Evolutionary conservation across 2,888 invertebrate species (phyloP).

Genomic region (Tinea semifulvella): DNA sequence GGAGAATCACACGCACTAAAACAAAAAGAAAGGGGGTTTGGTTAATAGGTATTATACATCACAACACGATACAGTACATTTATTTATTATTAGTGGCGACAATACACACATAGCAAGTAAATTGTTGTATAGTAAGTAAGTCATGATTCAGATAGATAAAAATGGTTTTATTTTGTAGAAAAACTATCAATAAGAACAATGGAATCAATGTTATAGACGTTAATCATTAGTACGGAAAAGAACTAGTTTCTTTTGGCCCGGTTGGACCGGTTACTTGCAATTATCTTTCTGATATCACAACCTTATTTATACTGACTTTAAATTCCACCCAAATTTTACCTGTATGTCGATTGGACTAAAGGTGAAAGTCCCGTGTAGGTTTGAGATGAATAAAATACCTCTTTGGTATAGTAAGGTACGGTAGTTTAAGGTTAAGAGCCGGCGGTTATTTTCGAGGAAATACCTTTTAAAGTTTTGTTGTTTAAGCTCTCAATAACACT

Average conservation of each 20-base stretch:
- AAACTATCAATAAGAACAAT: too few relatives aligned
- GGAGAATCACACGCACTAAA: too few relatives aligned
- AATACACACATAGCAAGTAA: too few relatives aligned
- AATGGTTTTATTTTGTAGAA: too few relatives aligned
- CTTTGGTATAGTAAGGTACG: slow-evolving; percentile 7
- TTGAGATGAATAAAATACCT: neutral
- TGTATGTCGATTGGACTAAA: neutral
- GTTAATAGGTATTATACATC: too few relatives aligned
- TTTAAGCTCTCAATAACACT: neutral
- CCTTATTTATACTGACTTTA: neutral
- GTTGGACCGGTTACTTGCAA: slow-evolving; percentile 9
- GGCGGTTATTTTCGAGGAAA: slow-evolving; percentile 6
- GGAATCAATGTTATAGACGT: neutral
- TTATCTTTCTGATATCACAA: slow-evolving; percentile 1
- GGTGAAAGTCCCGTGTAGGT: neutral
- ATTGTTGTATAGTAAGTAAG: too few relatives aligned
- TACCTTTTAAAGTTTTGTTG: neutral
- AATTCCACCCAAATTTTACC: neutral
- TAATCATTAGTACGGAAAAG: slow-evolving; percentile 2
- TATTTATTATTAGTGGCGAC: too few relatives aligned
- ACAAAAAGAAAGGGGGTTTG: too few relatives aligned
- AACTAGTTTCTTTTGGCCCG: slow-evolving; percentile 4
- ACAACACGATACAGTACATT: too few relatives aligned
- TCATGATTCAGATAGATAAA: too few relatives aligned
- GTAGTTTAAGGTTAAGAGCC: slow-evolving; percentile 6